Evolutionary conservation across 2,888 invertebrate genomes (phyloP).

Genomic region (Zygothrica quintamaculata): DNA sequence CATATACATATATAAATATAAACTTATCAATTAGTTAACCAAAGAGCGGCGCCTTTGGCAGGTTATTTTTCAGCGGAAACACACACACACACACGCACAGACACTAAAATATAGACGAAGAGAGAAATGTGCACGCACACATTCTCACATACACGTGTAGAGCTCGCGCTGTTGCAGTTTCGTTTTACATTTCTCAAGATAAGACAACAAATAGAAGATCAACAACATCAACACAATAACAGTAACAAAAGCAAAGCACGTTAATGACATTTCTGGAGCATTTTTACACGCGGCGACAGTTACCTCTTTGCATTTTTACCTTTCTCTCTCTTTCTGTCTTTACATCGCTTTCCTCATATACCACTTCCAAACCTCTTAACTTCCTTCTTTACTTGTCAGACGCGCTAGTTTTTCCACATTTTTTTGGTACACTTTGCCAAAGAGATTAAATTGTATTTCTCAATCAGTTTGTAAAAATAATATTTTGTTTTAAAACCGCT

Average conservation of each 20-base stretch:
- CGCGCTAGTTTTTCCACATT: constrained; percentile 70
- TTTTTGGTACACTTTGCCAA: constrained; percentile 43
- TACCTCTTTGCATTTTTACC: constrained; percentile 2
- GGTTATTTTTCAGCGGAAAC: constrained; percentile 60
- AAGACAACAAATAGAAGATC: constrained; percentile 38
- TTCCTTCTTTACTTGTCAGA: constrained; percentile 28
- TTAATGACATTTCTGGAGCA: constrained; percentile 74
- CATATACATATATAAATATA: constrained; percentile 38
- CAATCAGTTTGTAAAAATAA: constrained; percentile 24
- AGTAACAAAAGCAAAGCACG: constrained; percentile 52
- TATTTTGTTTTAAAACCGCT: too few species aligned
- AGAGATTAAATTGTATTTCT: constrained; percentile 14
- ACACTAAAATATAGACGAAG: constrained; percentile 1
- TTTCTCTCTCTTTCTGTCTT: background rate
- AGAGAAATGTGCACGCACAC: background rate
- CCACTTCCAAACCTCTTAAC: background rate
- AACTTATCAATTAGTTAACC: constrained; percentile 64
- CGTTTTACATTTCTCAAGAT: constrained; percentile 63
- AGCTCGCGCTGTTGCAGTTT: constrained; percentile 46
- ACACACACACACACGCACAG: constrained; percentile 7
- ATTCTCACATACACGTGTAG: constrained; percentile 6
- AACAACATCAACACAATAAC: constrained; percentile 4
- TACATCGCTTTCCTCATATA: background rate
- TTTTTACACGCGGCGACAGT: constrained; percentile 41
- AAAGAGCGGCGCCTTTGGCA: constrained; percentile 58